Conservation (phyloP, 1,140 invertebrate genomes). For the Pygmarrhopalites habei region DNA sequence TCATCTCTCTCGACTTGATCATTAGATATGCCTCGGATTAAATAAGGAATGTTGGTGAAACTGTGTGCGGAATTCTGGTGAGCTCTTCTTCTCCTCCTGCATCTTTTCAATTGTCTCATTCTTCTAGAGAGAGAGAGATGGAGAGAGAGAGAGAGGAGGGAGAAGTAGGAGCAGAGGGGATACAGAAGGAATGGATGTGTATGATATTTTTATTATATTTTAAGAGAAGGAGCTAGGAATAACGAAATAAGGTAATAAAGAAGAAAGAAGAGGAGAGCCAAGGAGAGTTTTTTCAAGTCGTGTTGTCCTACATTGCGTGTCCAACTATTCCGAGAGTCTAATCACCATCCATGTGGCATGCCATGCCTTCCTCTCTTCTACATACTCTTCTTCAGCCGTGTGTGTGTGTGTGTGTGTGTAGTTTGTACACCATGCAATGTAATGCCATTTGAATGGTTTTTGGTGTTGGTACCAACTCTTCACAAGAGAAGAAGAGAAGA, state of each 20-base stretch:
- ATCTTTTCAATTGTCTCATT: background rate
- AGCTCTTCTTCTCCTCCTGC: background rate
- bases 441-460: slow-evolving; percentile 3
- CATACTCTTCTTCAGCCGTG: no score
- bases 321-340: background rate
- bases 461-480: background rate
- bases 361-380: background rate
- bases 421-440: no score
- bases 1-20: background rate
- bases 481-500: background rate
- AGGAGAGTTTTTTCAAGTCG: background rate
- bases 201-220: background rate
- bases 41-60: background rate
- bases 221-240: background rate
- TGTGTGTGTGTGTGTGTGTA: no score
- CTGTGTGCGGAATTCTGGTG: background rate
- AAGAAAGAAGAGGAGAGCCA: background rate
- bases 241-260: background rate
- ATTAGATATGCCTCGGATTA: background rate
- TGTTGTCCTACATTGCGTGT: slow-evolving; percentile 28
- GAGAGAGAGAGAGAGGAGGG: background rate
- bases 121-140: background rate
- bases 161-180: background rate
- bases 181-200: background rate
- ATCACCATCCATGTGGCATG: slow-evolving; percentile 14